Evolutionary conservation across 1,140 invertebrate species (phyloP).

Genomic region (Hycleus phaleratus): DNA sequence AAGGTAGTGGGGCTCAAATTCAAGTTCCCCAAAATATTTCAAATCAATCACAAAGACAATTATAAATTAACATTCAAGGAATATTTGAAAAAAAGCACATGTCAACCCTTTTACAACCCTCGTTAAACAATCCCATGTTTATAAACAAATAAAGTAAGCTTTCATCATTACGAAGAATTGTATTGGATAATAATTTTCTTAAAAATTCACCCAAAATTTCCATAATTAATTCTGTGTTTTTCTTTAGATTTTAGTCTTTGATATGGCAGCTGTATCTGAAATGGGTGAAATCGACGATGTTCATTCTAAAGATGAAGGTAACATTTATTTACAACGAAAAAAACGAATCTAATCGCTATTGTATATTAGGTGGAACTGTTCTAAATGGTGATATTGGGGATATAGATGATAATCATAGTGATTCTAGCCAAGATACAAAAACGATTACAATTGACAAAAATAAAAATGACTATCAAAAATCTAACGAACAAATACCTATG

Average conservation of each 20-base stretch:
- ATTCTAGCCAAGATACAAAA: slow-evolving; percentile 19
- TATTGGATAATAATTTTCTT: too few species aligned
- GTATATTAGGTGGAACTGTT: slow-evolving; percentile 34
- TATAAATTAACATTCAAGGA: too few species aligned
- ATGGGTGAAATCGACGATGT: slow-evolving; percentile 40
- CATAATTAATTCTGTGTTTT: background rate
- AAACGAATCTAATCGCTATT: slow-evolving; percentile 4
- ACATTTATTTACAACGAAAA: background rate
- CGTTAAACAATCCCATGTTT: too few species aligned
- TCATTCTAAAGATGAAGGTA: slow-evolving; percentile 38
- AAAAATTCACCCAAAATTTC: too few species aligned
- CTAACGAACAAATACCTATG: slow-evolving; percentile 2
- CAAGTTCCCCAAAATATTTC: background rate
- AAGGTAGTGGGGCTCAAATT: slow-evolving; percentile 6
- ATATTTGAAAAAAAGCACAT: too few species aligned
- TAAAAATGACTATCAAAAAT: slow-evolving; percentile 25
- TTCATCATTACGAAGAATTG: too few species aligned
- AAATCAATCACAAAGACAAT: too few species aligned
- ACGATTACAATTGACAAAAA: slow-evolving; percentile 4
- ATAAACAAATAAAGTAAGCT: too few species aligned
- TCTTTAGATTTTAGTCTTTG: background rate
- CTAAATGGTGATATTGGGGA: slow-evolving; percentile 42
- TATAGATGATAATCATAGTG: slow-evolving; percentile 21
- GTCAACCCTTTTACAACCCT: too few species aligned
- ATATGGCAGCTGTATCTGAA: slow-evolving; percentile 36